phyloP scores from a whole-genome alignment of 1,140 invertebrate species.

The Heliconius melpomene region DNA sequence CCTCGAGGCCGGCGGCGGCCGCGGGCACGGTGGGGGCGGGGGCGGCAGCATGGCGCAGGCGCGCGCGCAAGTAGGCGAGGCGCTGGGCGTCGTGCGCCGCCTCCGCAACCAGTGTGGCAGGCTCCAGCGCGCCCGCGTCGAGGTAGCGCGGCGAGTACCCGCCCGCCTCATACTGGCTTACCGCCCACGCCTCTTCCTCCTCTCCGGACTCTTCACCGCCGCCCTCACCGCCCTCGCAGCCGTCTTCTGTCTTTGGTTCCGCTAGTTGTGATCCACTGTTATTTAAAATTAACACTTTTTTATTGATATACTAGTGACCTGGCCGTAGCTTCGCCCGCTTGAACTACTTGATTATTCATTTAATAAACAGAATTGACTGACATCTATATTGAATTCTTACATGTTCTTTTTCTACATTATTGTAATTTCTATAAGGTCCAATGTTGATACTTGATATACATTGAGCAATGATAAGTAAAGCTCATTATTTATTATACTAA shows the following conservation, averaged over 20 bases:
- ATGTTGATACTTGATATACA: too few species aligned
- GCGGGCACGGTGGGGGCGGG: slow-evolving; percentile 43
- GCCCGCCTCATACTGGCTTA: slow-evolving; percentile 86
- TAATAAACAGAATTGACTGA: too few species aligned
- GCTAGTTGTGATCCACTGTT: background rate
- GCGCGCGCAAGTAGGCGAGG: slow-evolving; percentile 87
- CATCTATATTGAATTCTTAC: too few species aligned
- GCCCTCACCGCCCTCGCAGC: background rate
- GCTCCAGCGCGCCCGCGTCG: slow-evolving; percentile 86
- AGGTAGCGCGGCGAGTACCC: slow-evolving; percentile 93
- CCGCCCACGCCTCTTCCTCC: slow-evolving; percentile 50
- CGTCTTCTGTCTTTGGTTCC: slow-evolving; percentile 15
- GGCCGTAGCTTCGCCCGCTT: too few species aligned
- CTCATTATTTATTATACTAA: too few species aligned
- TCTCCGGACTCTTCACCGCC: slow-evolving; percentile 24
- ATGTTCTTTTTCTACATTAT: too few species aligned
- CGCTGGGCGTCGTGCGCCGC: slow-evolving; percentile 90
- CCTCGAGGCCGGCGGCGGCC: slow-evolving; percentile 84
- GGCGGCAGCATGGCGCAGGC: slow-evolving; percentile 49
- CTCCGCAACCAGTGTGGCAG: slow-evolving; percentile 90
- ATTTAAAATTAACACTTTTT: background rate
- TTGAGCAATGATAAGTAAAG: too few species aligned
- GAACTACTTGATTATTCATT: too few species aligned
- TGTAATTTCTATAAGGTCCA: too few species aligned
- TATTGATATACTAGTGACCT: too few species aligned